A percentile compares a stretch with the other conserved stretches of the same genome.
These are phyloP conservation scores for Listronotus bonariensis DNA, from an alignment of 1,140 invertebrate species.

Conservation along the genomic window DNA sequence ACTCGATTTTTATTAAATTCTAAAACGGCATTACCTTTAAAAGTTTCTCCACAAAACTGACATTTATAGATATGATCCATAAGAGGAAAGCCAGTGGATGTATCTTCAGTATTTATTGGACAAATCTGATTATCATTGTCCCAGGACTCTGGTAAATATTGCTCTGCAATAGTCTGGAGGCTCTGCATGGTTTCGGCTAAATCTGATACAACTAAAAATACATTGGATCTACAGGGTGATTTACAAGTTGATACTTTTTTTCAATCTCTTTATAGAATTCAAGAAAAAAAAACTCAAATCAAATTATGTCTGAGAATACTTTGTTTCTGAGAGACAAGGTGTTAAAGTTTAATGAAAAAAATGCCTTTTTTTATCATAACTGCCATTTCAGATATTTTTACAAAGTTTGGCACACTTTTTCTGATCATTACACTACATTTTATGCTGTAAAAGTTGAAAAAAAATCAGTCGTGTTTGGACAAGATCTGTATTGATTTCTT, in stretches of 20 bases:
- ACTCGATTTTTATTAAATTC: no score
- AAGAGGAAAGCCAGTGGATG: conserved; percentile 48
- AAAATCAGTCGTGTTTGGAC: no score
- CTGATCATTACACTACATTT: no score
- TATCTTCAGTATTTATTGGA: conserved; percentile 40
- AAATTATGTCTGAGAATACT: conserved; percentile 1
- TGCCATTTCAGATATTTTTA: no score
- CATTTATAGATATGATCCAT: conserved; percentile 48
- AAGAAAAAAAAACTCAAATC: conserved; percentile 9
- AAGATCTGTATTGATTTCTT: no score
- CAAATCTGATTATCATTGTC: conserved; percentile 40
- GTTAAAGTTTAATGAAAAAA: no score
- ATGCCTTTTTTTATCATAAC: no score
- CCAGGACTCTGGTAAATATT: conserved; percentile 49
- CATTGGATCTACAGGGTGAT: not conserved
- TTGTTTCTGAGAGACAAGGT: no score
- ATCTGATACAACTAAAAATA: conserved; percentile 49
- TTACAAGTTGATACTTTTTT: no score
- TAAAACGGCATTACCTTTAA: conserved; percentile 42
- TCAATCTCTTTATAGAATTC: no score
- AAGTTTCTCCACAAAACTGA: conserved; percentile 53
- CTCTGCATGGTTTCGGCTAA: conserved; percentile 55
- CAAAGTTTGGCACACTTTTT: no score
- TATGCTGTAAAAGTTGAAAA: no score
- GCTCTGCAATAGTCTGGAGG: conserved; percentile 54